phyloP scores from a whole-genome alignment of 2,797 vertebrate genomes.

The Cynodonichthys magdalenae region DNA sequence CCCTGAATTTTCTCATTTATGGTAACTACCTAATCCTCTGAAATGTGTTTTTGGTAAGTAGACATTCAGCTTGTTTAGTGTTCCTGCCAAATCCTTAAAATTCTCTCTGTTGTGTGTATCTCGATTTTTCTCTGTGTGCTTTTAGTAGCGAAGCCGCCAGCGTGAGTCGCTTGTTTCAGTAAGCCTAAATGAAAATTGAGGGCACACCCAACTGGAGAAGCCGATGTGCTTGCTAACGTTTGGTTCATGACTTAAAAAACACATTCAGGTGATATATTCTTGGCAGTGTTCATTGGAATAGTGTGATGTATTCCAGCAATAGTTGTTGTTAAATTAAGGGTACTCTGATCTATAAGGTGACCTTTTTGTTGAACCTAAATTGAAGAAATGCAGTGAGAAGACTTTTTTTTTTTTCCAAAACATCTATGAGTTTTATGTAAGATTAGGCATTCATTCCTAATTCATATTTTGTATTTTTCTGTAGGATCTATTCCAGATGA shows the following conservation, averaged over 20 bases:
- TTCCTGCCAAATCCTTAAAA: conserved; percentile 93
- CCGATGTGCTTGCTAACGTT: conserved; percentile 99
- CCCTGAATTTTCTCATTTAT: conserved; percentile 51
- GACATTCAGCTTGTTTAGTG: conserved; percentile 92
- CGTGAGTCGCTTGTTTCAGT: conserved; percentile 99
- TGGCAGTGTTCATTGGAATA: conserved; percentile 99
- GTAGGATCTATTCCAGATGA: conserved; percentile 99
- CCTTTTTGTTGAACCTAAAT: conserved; percentile 72
- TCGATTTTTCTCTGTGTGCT: conserved; percentile 99
- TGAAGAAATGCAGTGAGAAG: conserved; percentile 83
- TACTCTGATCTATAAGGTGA: conserved; percentile 76
- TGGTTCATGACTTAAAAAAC: conserved; percentile 99
- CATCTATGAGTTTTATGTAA: conserved; percentile 48
- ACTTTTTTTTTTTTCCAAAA: conserved; percentile 54
- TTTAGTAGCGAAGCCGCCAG: conserved; percentile 99
- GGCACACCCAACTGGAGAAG: conserved; percentile 99
- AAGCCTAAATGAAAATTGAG: conserved; percentile 99
- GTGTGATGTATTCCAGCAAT: conserved; percentile 91
- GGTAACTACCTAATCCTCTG: conserved; percentile 47
- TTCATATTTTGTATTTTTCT: conserved; percentile 81
- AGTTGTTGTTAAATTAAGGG: conserved; percentile 76
- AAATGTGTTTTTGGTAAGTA: conserved; percentile 90
- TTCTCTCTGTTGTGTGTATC: conserved; percentile 99
- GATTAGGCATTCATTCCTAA: conserved; percentile 50
- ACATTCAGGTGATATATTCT: conserved; percentile 99